Evolutionary conservation across 92 coral and sea anemone species (phyloP).

Genomic region (Zoanthus sociatus): DNA sequence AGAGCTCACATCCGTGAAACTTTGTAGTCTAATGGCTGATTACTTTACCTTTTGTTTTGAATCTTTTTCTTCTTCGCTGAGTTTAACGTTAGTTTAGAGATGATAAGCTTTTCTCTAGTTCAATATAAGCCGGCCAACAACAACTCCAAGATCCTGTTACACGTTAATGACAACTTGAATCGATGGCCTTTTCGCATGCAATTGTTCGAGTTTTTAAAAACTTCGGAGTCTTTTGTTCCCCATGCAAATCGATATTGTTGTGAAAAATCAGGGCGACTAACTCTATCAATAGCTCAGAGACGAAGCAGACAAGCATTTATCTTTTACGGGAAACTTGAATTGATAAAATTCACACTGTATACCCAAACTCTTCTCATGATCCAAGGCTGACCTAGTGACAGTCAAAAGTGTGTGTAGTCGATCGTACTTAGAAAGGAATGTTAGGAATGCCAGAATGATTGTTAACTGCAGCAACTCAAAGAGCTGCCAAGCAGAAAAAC

Average conservation of each 20-base stretch:
- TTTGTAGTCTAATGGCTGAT: background rate
- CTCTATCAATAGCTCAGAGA: background rate
- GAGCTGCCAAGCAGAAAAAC: constrained; percentile 31
- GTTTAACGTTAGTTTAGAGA: constrained; percentile 2
- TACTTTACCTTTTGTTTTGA: background rate
- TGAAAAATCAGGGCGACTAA: background rate
- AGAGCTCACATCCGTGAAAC: constrained; percentile 1
- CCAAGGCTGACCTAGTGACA: constrained; percentile 14
- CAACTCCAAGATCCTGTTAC: constrained; percentile 31
- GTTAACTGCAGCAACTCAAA: background rate
- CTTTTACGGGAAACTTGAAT: background rate
- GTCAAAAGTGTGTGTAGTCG: constrained; percentile 9
- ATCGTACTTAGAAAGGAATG: constrained; percentile 16
- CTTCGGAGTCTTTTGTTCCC: constrained; percentile 41
- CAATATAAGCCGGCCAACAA: background rate
- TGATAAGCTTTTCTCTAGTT: constrained; percentile 12
- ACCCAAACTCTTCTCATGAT: background rate
- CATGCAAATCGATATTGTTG: constrained; percentile 33
- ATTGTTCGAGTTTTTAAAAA: constrained; percentile 42
- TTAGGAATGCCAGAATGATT: constrained; percentile 16
- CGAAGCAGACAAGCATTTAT: background rate
- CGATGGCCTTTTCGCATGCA: constrained; percentile 39
- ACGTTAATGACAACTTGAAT: constrained; percentile 41
- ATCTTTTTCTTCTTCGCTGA: background rate
- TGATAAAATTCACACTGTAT: background rate